phyloP scores from a whole-genome alignment of 2,888 invertebrate species.

The Cerastis rubricosa region DNA sequence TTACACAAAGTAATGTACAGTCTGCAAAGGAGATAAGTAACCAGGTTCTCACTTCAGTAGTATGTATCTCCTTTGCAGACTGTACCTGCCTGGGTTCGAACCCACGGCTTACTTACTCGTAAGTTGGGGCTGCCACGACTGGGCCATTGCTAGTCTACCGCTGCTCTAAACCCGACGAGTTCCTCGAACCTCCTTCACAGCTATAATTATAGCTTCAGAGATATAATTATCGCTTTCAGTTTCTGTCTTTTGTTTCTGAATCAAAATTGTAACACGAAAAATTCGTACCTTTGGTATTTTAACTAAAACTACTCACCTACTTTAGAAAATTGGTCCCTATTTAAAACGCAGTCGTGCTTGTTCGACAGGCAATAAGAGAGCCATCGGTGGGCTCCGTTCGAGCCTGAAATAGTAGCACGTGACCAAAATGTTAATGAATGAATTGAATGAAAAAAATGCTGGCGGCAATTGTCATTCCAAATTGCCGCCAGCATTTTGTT shows the following conservation, averaged over 20 bases:
- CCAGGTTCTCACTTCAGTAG: no score
- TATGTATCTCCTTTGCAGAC: no score
- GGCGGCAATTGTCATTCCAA: no score
- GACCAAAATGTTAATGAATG: conserved; percentile 28
- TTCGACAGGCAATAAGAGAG: conserved; percentile 25
- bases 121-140: no score
- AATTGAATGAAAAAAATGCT: conserved; percentile 37
- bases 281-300: neutral
- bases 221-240: neutral
- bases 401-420: conserved; percentile 36
- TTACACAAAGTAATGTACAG: no score
- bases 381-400: conserved; percentile 6
- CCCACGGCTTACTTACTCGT: no score
- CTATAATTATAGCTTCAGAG: neutral
- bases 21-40: no score
- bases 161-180: no score
- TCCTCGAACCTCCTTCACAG: no score
- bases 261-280: neutral
- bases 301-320: neutral
- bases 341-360: conserved; percentile 14
- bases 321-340: conserved; percentile 4
- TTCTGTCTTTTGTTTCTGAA: neutral
- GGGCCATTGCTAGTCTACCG: no score
- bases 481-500: conserved; percentile 15
- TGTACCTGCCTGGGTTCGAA: no score